Evolutionary conservation across 2,113 vertebrate species (phyloP).

Genomic region (Lepus timidus): DNA sequence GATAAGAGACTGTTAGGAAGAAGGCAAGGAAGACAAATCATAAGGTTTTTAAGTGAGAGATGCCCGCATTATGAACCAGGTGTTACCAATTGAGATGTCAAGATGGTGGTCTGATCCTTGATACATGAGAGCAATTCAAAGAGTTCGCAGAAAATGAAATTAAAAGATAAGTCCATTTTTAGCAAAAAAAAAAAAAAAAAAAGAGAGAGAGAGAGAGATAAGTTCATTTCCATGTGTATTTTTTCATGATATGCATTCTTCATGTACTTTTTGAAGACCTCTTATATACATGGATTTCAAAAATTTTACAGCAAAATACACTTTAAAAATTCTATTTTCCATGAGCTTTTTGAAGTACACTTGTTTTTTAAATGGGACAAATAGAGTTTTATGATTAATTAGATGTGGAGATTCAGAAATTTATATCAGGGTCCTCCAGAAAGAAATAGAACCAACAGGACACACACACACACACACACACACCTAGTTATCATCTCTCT

Average conservation of each 20-base stretch:
- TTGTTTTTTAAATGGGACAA: background rate
- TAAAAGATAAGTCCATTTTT: too few relatives aligned
- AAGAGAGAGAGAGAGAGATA: too few relatives aligned
- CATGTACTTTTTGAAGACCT: too few relatives aligned
- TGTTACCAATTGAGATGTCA: background rate
- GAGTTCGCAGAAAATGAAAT: too few relatives aligned
- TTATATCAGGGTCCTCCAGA: background rate
- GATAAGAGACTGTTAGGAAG: background rate
- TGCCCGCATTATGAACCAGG: background rate
- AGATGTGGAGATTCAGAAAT: background rate
- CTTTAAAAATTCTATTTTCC: too few relatives aligned
- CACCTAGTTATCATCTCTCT: too few relatives aligned
- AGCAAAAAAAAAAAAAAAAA: too few relatives aligned
- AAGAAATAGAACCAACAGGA: background rate
- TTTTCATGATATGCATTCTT: too few relatives aligned
- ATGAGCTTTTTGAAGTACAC: too few relatives aligned
- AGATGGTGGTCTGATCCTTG: background rate
- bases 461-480: background rate
- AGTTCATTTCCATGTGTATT: too few relatives aligned
- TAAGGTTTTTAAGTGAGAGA: background rate
- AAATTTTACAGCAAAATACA: too few relatives aligned
- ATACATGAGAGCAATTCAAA: background rate
- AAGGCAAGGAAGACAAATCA: background rate
- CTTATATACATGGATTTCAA: too few relatives aligned
- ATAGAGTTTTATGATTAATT: background rate